A percentile compares a stretch with the other conserved stretches of the same genome.
These are phyloP conservation scores for Orientallactaga sibirica DNA, from an alignment of 2,797 vertebrate species.

Conservation along the genomic window DNA sequence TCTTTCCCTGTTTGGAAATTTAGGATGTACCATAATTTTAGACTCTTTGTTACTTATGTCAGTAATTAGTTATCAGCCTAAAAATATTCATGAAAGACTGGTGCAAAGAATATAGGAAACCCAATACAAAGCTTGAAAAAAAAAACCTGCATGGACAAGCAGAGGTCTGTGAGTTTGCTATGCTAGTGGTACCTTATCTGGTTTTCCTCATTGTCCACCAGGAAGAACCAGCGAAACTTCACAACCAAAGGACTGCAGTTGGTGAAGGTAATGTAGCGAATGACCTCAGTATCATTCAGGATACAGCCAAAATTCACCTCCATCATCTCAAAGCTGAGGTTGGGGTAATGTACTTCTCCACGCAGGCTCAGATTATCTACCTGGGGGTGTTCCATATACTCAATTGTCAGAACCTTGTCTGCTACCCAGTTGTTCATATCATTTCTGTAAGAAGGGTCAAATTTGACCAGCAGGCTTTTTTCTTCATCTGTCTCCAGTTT, in stretches of 20 bases:
- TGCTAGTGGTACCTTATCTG: slow-evolving; percentile 86
- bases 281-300: slow-evolving; percentile 88
- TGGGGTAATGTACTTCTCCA: slow-evolving; percentile 92
- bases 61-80: neutral
- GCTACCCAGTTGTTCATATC: slow-evolving; percentile 85
- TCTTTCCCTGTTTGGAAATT: neutral
- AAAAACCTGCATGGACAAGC: neutral
- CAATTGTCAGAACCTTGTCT: slow-evolving; percentile 89
- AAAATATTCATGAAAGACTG: neutral
- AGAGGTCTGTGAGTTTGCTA: neutral
- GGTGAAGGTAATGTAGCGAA: slow-evolving; percentile 87
- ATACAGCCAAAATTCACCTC: slow-evolving; percentile 93
- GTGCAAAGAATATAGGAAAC: neutral
- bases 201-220: slow-evolving; percentile 65
- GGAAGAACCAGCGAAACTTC: slow-evolving; percentile 92
- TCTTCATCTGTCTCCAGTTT: slow-evolving; percentile 86
- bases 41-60: neutral
- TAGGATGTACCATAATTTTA: neutral
- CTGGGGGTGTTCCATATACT: slow-evolving; percentile 91
- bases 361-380: slow-evolving; percentile 87
- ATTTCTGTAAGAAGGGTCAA: slow-evolving; percentile 89
- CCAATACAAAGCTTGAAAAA: neutral
- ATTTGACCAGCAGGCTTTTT: slow-evolving; percentile 89
- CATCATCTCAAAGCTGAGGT: slow-evolving; percentile 90
- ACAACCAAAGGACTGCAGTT: slow-evolving; percentile 92